Base-by-base conservation (phyloP, 1,140 invertebrate species). In the Nasonia longicornis region DNA sequence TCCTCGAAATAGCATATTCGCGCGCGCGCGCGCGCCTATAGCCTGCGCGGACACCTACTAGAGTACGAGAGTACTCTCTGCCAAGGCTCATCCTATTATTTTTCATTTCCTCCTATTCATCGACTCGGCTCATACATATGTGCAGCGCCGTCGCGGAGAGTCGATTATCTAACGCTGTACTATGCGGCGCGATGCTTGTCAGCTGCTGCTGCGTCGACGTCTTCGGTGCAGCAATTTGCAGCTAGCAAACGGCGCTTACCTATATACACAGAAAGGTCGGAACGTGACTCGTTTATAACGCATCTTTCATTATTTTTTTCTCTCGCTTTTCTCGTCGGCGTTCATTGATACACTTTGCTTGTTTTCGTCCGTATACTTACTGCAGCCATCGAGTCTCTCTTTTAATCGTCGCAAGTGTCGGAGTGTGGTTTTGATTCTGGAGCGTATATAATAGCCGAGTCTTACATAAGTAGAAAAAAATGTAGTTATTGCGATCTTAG, bases 1-100 rank as follows among this genome's bases (percentile, higher is more conserved):
- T 80, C 42, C 69, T 80, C 70, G 67, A 80, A 83, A 83, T 83
- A 80, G 70, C 80, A 69, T 69, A 80, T 80, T 72, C 26, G 26
- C 26, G 26, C 26, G 26, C 26, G 26, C 26, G 26, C 38, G 42
- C 31, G 35, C 78, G 52, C 20, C 70, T n/a, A 38, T 20, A 63
- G 35, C 45, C 70, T 26, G 26, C 26, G 1, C 26, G 66, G n/a
- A 72, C 70, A 72, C 70, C 74, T 76, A 58, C 74, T 76, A 58
- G 26, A 58, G 52, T 58, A 58, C 52, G 52, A 58, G 48, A 52
- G 48, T 45, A 31, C 31, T 42, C 70, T 72, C 42, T 42, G 64
- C 29, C 42, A 42, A 70, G 29, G 42, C 48, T 69, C 31, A 8
- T 71, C 67, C 67, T 45, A 77, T 81, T 72, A 64, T 72, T 38